Conservation (phyloP, 2,888 invertebrate genomes). For the Isotomurus palustris region DNA sequence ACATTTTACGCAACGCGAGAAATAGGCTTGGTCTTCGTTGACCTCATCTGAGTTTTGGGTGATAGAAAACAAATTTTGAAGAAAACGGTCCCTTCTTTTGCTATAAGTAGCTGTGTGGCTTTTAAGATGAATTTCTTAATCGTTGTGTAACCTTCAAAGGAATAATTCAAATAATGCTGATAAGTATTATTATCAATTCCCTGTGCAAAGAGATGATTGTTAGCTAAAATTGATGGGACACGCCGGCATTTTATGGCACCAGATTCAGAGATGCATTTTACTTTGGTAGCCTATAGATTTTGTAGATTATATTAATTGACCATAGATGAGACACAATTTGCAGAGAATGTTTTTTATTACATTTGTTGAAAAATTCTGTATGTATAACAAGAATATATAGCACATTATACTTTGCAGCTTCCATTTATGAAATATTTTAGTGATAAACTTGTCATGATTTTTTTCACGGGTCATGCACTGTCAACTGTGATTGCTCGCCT, state of each 20-base stretch:
- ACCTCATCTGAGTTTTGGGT: slow-evolving; percentile 2
- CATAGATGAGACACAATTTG: too few relatives aligned
- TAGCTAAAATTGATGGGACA: slow-evolving; percentile 8
- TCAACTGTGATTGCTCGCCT: too few relatives aligned
- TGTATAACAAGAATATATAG: too few relatives aligned
- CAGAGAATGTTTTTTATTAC: too few relatives aligned
- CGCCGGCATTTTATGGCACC: slow-evolving; percentile 12
- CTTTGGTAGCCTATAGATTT: too few relatives aligned
- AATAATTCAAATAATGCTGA: neutral
- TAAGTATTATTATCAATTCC: neutral
- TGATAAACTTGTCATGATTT: too few relatives aligned
- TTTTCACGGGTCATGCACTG: too few relatives aligned
- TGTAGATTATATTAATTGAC: too few relatives aligned
- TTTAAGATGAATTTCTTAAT: neutral
- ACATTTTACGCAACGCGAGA: neutral
- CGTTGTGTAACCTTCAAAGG: neutral
- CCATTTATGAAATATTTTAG: too few relatives aligned
- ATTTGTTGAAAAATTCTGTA: too few relatives aligned
- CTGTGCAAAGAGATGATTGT: neutral
- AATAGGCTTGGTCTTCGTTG: slow-evolving; percentile 5
- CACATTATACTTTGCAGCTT: too few relatives aligned
- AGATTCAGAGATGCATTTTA: too few relatives aligned
- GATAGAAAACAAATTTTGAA: neutral
- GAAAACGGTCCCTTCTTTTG: neutral
- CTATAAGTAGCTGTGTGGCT: neutral